These are phyloP conservation scores for Ia io DNA, from an alignment of 2,113 vertebrate species.

Conservation along the genomic window DNA sequence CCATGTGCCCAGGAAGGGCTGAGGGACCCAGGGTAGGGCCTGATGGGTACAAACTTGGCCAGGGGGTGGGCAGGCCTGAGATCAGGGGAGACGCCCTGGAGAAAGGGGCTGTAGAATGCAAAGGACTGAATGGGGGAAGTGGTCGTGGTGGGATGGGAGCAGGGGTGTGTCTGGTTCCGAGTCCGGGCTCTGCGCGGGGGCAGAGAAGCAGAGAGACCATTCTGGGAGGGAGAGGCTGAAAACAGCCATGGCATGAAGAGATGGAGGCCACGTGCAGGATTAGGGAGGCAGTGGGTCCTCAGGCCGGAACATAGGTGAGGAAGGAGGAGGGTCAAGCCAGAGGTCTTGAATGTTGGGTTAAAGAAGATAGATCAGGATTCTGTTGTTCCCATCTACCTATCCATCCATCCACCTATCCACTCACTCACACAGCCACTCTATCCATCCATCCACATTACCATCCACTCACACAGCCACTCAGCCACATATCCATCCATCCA, in stretches of 20 bases:
- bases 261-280: neutral
- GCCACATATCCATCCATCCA: neutral
- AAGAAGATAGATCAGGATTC: neutral
- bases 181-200: neutral
- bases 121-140: neutral
- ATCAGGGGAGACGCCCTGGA: neutral
- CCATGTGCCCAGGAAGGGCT: neutral
- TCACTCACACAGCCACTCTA: neutral
- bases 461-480: neutral
- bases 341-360: neutral
- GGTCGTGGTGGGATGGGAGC: neutral
- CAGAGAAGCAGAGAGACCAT: neutral
- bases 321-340: neutral
- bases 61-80: neutral
- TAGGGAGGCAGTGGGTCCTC: neutral
- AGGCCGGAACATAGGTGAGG: neutral
- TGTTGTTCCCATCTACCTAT: neutral
- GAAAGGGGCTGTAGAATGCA: neutral
- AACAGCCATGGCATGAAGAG: neutral
- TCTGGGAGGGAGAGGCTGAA: neutral
- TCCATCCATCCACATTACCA: neutral
- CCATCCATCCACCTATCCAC: accelerated
- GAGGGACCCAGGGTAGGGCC: neutral
- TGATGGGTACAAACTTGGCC: neutral
- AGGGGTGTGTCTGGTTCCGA: neutral